A percentile compares a stretch with the other conserved stretches of the same genome.
Conservation (phyloP, 2,113 vertebrate species). For the Paedocypris sp. region DNA sequence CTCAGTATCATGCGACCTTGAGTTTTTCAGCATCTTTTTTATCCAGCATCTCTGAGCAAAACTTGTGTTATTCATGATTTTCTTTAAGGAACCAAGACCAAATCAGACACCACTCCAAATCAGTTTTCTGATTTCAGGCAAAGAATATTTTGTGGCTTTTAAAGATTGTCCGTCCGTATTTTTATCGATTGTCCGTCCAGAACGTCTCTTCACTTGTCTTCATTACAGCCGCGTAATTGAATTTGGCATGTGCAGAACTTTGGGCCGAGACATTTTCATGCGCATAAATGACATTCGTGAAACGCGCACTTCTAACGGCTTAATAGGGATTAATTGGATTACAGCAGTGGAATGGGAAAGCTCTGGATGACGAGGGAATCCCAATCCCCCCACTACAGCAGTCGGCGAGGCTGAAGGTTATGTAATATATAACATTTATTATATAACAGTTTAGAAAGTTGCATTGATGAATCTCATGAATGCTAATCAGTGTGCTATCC, state of each 20-base stretch:
- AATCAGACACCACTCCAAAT: too few species aligned
- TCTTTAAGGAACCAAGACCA: too few species aligned
- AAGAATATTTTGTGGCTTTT: too few species aligned
- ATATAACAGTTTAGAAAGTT: conserved; percentile 20
- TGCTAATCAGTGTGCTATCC: conserved; percentile 17
- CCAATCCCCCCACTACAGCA: neutral
- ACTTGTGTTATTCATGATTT: too few species aligned
- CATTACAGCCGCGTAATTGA: neutral
- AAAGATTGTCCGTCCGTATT: neutral
- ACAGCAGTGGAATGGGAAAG: conserved; percentile 13
- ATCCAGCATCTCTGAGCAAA: too few species aligned
- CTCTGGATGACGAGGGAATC: conserved; percentile 4
- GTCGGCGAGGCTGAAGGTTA: conserved; percentile 15
- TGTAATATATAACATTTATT: too few species aligned
- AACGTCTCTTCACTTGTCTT: neutral
- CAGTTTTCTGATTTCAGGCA: neutral
- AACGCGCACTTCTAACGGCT: neutral
- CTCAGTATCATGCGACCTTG: too few species aligned
- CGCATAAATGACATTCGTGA: neutral
- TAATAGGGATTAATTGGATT: conserved; percentile 26
- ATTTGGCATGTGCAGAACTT: neutral
- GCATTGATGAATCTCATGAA: conserved; percentile 15
- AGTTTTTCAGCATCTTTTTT: too few species aligned
- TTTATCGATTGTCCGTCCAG: neutral
- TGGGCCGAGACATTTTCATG: neutral